Evolutionary conservation across 2,113 vertebrate genomes (phyloP), one percentile per base, ranked within the genome.

Genomic region (Barbus barbus): DNA sequence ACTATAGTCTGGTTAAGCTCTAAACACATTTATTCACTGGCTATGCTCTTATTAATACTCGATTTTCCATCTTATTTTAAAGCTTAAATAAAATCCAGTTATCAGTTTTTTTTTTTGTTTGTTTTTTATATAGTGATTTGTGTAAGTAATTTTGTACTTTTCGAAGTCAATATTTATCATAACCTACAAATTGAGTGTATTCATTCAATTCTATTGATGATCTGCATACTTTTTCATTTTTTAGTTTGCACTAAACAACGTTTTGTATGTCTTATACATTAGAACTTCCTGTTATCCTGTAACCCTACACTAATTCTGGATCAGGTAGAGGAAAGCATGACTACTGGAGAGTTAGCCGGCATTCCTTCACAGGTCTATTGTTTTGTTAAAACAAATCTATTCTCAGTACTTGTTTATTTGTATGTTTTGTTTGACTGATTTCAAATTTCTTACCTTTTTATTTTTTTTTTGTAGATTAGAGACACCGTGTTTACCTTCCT

Each of bases 301-400:
- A 92, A 95, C 78, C 91, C 91, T 0, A 91, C 94, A 24, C 67
- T 87, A 2, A 90, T 97, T 71, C 92, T 99, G 56, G 95, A 96
- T 20, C 97, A 99, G 87, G 90, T 95, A 76, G 95, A 96, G 4
- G 94, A 97, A 2, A 93, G 94, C 12, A 96, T 98, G 97, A 94
- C 80, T 78, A 92, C 93, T 0, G 96, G 97, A 56, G 96, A 97
- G 61, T 76, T 97, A 20, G 95, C 96, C n/a, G 95, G 93, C 5
- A 93, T 98, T 90, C 95, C 97, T 81, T 93, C 94, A 60, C 95
- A 97, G 95, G 98, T 98, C 18, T n/a, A n/a, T n/a, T n/a, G n/a
- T n/a, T 9, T 8, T 11, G 9, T 4, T 56, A 33, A 13, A 56
- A 87, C 28, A 22, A 5, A 22, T 12, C 26, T 65, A 7, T 11